phyloP scores from a whole-genome alignment of 2,888 invertebrate species.

The Spialia ferax region DNA sequence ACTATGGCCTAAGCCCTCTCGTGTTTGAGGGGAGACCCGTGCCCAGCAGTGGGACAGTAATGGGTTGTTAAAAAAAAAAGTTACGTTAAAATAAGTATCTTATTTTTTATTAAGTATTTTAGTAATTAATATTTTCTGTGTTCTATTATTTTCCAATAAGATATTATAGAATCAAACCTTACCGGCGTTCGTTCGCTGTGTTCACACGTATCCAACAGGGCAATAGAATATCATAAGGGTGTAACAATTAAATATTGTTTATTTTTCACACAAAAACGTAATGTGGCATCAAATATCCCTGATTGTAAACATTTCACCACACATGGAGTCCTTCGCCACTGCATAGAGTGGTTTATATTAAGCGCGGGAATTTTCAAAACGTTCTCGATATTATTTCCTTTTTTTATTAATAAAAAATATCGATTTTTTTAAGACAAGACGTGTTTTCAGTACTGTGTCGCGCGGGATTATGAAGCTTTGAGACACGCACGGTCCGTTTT shows the following conservation, averaged over 20 bases:
- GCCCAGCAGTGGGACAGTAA: too few species aligned
- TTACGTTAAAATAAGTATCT: too few species aligned
- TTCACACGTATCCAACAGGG: slow-evolving; percentile 59
- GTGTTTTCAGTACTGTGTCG: slow-evolving; percentile 59
- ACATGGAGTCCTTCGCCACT: slow-evolving; percentile 63
- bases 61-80: too few species aligned
- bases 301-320: slow-evolving; percentile 71
- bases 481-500: slow-evolving; percentile 62
- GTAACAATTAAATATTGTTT: slow-evolving; percentile 45
- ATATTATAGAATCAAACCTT: slow-evolving; percentile 3
- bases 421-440: slow-evolving; percentile 47
- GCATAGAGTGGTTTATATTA: slow-evolving; percentile 55
- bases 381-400: not conserved
- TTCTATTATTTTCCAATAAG: too few species aligned
- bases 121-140: too few species aligned
- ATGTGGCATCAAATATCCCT: slow-evolving; percentile 73
- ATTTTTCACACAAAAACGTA: slow-evolving; percentile 60
- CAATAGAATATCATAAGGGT: slow-evolving; percentile 59
- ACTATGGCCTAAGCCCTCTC: too few species aligned
- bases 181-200: slow-evolving; percentile 3
- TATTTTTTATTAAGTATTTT: too few species aligned
- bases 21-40: too few species aligned
- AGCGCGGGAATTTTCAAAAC: slow-evolving; percentile 21
- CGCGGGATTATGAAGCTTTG: slow-evolving; percentile 59
- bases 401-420: not conserved